phyloP scores from a whole-genome alignment of 2,888 invertebrate species.

The Catocala fraxini region DNA sequence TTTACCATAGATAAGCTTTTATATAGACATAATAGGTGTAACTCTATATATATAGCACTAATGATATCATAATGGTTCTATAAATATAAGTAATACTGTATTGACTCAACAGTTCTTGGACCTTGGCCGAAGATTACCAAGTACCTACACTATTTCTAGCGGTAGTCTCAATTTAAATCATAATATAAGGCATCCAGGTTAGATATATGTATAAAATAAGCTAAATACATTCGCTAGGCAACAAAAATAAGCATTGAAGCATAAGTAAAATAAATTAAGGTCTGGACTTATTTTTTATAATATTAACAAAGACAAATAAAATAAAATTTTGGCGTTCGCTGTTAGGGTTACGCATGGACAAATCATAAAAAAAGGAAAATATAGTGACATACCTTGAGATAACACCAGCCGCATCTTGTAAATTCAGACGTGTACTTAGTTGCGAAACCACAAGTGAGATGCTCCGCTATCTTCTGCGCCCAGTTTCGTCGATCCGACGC shows the following conservation, averaged over 20 bases:
- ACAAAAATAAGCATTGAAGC: too few species aligned
- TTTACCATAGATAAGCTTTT: not conserved
- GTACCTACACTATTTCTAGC: not conserved
- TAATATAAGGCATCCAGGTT: slow-evolving; percentile 4
- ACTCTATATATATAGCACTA: slow-evolving; percentile 12
- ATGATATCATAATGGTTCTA: slow-evolving; percentile 32
- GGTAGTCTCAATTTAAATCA: not conserved
- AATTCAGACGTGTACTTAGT: slow-evolving; percentile 91
- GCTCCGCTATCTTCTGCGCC: slow-evolving; percentile 93
- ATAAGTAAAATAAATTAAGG: too few species aligned
- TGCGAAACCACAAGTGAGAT: slow-evolving; percentile 89
- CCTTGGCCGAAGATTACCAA: slow-evolving; percentile 19
- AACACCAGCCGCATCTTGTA: slow-evolving; percentile 94
- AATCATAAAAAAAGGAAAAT: not conserved
- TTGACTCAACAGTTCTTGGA: slow-evolving; percentile 34
- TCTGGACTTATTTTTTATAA: too few species aligned
- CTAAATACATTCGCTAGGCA: too few species aligned
- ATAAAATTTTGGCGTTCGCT: slow-evolving; percentile 5
- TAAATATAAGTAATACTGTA: slow-evolving; percentile 11
- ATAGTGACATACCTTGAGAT: slow-evolving; percentile 87
- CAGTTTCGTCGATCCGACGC: slow-evolving; percentile 88
- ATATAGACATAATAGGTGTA: not conserved
- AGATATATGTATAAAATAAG: too few species aligned
- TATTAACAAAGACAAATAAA: too few species aligned
- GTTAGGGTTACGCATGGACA: slow-evolving; percentile 14